Conservation (phyloP, 1,140 invertebrate genomes). For the Drosophila burlai region DNA sequence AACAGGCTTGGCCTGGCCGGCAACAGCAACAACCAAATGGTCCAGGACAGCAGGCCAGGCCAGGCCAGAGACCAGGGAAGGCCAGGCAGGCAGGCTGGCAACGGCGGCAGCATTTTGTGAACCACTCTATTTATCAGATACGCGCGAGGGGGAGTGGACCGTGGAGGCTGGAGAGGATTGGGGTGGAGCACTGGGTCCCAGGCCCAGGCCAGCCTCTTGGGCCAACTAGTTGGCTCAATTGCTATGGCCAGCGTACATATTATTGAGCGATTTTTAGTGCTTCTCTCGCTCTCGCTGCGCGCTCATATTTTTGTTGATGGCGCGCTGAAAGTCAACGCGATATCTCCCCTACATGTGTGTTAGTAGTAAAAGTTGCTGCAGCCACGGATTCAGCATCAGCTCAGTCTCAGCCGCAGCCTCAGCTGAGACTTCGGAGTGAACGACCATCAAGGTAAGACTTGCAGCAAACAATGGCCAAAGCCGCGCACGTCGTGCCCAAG, state of each 20-base stretch:
- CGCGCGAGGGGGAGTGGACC: constrained; percentile 34
- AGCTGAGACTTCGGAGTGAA: constrained; percentile 56
- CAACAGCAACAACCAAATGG: constrained; percentile 69
- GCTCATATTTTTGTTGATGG: constrained; percentile 83
- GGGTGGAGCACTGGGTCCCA: constrained; percentile 13
- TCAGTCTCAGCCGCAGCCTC: background rate
- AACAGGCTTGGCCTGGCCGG: constrained; percentile 74
- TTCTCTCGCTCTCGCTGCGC: constrained; percentile 42
- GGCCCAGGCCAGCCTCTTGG: constrained; percentile 26
- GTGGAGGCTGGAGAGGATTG: background rate
- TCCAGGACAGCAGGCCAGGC: constrained; percentile 41
- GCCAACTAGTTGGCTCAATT: constrained; percentile 83
- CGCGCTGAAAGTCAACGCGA: constrained; percentile 75
- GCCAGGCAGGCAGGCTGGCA: constrained; percentile 13
- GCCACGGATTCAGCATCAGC: constrained; percentile 33
- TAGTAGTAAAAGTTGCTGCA: constrained; percentile 83
- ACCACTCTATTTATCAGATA: constrained; percentile 84
- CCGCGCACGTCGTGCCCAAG: constrained; percentile 59
- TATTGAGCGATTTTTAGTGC: constrained; percentile 82
- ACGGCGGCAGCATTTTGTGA: constrained; percentile 80
- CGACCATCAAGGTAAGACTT: constrained; percentile 81
- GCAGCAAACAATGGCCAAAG: constrained; percentile 80
- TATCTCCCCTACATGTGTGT: constrained; percentile 67
- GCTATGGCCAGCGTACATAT: constrained; percentile 81
- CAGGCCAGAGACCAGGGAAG: constrained; percentile 13